Evolutionary conservation across 2,888 invertebrate genomes (phyloP), one percentile per base, ranked within the genome.

Genomic region (Leptinotarsa rubiginosa): DNA sequence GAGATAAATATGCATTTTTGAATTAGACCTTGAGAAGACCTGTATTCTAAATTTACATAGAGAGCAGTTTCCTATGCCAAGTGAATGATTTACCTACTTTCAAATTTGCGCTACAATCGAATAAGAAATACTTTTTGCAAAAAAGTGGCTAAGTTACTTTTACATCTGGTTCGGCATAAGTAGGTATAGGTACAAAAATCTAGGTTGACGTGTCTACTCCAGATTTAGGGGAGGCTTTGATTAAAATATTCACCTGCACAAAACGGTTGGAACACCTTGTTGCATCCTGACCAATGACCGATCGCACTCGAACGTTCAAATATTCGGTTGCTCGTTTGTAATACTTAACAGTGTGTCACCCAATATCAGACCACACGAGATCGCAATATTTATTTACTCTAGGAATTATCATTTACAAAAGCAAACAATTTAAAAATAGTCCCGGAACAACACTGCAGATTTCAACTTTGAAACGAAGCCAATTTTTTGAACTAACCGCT

Each of bases 211-310:
- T 22, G 25, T 56, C 31, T 41, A 41, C 31, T 41, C 16, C n/a
- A 41, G 31, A 41, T 62, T 62, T n/a, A 41, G 31, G 62, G 62
- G 41, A 31, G 25, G 62, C 41, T 62, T 62, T 31, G 50, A 50
- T 64, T 69, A 69, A 74, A 47, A 64, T 70, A 74, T 66, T 74
- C 76, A 76, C 76, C 76, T 76, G 76, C 69, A 59, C 49, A 49
- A 56, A 62, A 66, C 67, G 72, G 54, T 52, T 64, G 64, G 52
- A 74, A 68, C 74, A 76, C 72, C 76, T 74, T 76, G 76, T 76
- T 76, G 76, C 76, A 76, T 74, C 72, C 72, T 69, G 20, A 47
- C 20, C 69, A 69, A 69, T 69, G 49, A 64, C 12, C 59, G 49
- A 41, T 56, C 31, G 18, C 16, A 47, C 15, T 54, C 50, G 69